phyloP scores from a whole-genome alignment of 2,113 vertebrate species.

The Phrynosoma platyrhinos region DNA sequence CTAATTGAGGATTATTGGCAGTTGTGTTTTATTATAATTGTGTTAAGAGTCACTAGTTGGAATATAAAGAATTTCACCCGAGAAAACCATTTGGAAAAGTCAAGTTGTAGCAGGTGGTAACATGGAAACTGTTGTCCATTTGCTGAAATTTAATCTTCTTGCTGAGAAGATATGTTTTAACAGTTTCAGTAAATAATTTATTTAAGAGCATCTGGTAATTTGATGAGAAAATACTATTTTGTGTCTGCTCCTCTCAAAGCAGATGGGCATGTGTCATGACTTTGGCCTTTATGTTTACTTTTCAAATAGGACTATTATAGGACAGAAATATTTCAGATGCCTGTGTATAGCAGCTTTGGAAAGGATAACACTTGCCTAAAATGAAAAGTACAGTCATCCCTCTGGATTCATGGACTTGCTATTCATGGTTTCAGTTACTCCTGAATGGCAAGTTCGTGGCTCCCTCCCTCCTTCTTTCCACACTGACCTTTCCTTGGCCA shows the following conservation, averaged over 20 bases:
- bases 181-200: not conserved
- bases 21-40: conserved; percentile 4
- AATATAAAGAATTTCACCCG: not conserved
- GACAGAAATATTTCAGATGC: conserved; percentile 17
- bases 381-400: not conserved
- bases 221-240: not conserved
- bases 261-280: not conserved
- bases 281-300: conserved; percentile 7
- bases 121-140: not conserved
- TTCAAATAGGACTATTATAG: not conserved
- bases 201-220: conserved; percentile 29
- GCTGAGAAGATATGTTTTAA: not conserved
- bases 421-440: too few species aligned
- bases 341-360: conserved; percentile 6
- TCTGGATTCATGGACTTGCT: too few species aligned
- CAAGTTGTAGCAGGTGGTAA: not conserved
- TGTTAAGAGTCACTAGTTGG: not conserved
- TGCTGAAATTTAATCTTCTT: conserved; percentile 6
- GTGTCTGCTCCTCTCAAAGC: not conserved
- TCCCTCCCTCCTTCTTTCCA: too few species aligned
- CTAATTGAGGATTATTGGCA: not conserved
- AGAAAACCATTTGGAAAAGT: conserved; percentile 4
- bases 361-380: conserved; percentile 9
- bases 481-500: too few species aligned
- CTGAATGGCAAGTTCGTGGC: too few species aligned